Base-by-base conservation (phyloP, 1,140 invertebrate genomes). In the Drosophila murphyi region DNA sequence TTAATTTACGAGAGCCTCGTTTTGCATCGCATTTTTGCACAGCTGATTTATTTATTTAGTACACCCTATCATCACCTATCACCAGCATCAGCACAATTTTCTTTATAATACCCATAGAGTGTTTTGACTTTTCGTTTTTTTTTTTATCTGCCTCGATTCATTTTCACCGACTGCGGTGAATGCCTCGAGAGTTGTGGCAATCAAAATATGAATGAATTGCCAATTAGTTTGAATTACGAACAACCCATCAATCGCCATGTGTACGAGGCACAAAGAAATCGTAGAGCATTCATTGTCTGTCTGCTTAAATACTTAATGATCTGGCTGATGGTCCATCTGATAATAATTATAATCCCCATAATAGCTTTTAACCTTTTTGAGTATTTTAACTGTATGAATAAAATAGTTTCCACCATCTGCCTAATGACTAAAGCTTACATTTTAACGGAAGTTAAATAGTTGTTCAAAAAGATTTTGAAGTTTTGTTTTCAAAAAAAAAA, bases 1-100 rank as follows among this genome's bases (percentile, higher is more conserved):
- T 89, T 90, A 89, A 89, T 89, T 90, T 89, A 89, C 81, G 86
- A 71, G 74, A 72, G 48, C 59, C 70, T 54, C 37, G 70, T 67
- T 82, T 62, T 78, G 74, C 56, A 63, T 41, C 57, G 57, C 57
- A 37, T 70, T 78, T 54, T 45, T 62, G 41, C 55, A 12, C 47
- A 60, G 37, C 64, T 75, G 73, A 88, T 89, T 83, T 83, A 88
- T 88, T 76, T 87, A 79, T 71, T 62, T 67, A 75, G 48, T 67
- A 71, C 48, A 20, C 48, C 48, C 51, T 39, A 65, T 70, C 29
- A 12, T 12, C 12, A 12, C 12, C 12, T 12, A 12, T 12, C 12
- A 12, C 12, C 12, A 55, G 48, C 39, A 45, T 20, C 20, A 67
- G 60, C 71, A 60, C 54, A 48, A 82, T 70, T 83, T 83, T 72